Evolutionary conservation across 2,113 vertebrate genomes (phyloP), one percentile per base, ranked within the genome.

Genomic region (Cettia cetti): DNA sequence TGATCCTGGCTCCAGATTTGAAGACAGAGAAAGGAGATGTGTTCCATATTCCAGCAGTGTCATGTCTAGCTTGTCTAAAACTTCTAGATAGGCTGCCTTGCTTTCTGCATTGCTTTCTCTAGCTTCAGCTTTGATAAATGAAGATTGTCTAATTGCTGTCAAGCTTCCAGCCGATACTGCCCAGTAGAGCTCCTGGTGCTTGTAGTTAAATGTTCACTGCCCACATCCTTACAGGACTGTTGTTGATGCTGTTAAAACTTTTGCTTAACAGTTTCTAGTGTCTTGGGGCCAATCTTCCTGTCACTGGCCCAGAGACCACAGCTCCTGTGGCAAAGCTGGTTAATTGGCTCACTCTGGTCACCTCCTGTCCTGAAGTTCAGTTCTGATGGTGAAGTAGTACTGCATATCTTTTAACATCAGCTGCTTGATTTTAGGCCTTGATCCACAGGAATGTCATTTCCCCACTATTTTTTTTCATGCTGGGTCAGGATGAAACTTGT

Each of bases 401-500:
- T 90, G 54, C 15, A 33, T 65, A 26, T 56, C 31, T 81, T 0
- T 0, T 61, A 76, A 61, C 12, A 68, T 44, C 52, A 65, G 0
- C 27, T 45, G 23, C 69, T 92, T 69, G 8, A 35, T 77, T 89
- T 92, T 95, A 75, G 80, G 24, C 57, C 75, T 75, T 86, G n/a
- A 75, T 82, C 18, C 47, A 47, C 47, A 44, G 33, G 30, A 63
- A 2, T 4, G 1, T 78, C 7, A 13, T 56, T 35, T 87, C 52
- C 30, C 15, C 7, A 3, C 35, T 70, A 0, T 15, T 44, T n/a
- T 57, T 65, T 77, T 59, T 21, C 39, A 20, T 0, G 0, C 8
- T 66, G 49, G 4, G 10, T 65, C 49, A 56, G 49, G 22, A 53
- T 76, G 37, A 47, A 26, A 61, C 50, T 90, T 85, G 22, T 14